Base-by-base conservation (phyloP, 1,140 invertebrate species). In the Dryas iulia region DNA sequence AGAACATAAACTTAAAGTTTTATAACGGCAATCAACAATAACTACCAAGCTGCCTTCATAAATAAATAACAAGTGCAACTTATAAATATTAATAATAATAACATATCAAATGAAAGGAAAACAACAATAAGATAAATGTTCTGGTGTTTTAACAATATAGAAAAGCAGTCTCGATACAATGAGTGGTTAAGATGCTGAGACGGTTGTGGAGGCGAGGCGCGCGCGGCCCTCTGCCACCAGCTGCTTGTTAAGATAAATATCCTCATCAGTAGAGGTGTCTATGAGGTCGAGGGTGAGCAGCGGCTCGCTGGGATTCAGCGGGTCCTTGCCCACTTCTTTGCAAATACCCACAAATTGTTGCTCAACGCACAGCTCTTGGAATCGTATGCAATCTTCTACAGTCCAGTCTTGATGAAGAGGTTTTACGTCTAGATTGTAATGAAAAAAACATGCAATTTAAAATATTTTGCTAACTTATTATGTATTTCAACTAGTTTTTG, bases 381-480 rank as follows among this genome's bases (percentile, higher is more conserved):
- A 95, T 35, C 92, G 79, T 28, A 94, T 74, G 61, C 92, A 93
- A 77, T 94, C 93, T 73, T 93, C 91, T 31, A 93, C 92, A 2
- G 89, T 82, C 94, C 94, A 94, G 81, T 94, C 94, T 65, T 84
- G 83, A 70, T 94, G 92, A 12, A 91, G 86, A 24, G 94, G 93
- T 61, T 79, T 87, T 28, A 94, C 91, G 69, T 93, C 94, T 94
- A 78, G 52, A 83, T 78, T 67, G 70, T 47, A 54, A 59, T 26
- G 8, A 21, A 6, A 39, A 39, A 39, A 39, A 39, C 6, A 39
- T n/a, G 14, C 7, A 35, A 12, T 39, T 14, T 39, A 39, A 14
- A 39, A 39, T 18, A 18, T 14, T 35, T 39, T 39, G 30, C 30
- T 31, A n/a, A n/a, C n/a, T n/a, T n/a, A n/a, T n/a, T n/a, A n/a